Conservation (phyloP, 2,113 vertebrate genomes). For the Sorex fumeus region DNA sequence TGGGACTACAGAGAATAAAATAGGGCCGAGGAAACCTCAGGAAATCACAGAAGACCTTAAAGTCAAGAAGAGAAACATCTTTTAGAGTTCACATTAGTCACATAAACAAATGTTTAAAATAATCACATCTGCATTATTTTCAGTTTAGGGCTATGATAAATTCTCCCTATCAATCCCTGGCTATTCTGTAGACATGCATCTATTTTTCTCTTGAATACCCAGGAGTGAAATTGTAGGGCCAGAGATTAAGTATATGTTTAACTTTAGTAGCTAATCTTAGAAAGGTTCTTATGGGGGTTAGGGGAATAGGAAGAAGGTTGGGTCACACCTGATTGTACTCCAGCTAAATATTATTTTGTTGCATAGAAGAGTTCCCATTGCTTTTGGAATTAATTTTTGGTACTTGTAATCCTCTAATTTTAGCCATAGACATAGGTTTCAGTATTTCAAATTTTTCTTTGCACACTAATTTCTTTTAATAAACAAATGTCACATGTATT, state of each 20-base stretch:
- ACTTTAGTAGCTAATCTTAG: neutral
- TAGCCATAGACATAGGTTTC: neutral
- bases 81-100: neutral
- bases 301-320: too few relatives aligned
- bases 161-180: neutral
- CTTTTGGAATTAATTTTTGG: neutral
- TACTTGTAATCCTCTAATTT: neutral
- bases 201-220: neutral
- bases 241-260: neutral
- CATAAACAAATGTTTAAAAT: too few relatives aligned
- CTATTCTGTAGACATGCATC: accelerated
- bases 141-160: neutral
- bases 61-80: neutral
- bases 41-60: neutral
- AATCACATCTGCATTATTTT: too few relatives aligned
- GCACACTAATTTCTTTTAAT: neutral
- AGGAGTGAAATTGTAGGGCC: neutral
- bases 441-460: neutral
- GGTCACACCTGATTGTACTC: too few relatives aligned
- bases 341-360: too few relatives aligned
- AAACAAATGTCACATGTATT: neutral
- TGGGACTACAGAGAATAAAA: neutral
- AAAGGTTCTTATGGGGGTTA: too few relatives aligned
- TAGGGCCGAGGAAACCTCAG: neutral
- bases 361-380: too few relatives aligned